These are phyloP conservation scores for Drosophila subobscura DNA, from an alignment of 1,140 invertebrate species.

Conservation along the genomic window DNA sequence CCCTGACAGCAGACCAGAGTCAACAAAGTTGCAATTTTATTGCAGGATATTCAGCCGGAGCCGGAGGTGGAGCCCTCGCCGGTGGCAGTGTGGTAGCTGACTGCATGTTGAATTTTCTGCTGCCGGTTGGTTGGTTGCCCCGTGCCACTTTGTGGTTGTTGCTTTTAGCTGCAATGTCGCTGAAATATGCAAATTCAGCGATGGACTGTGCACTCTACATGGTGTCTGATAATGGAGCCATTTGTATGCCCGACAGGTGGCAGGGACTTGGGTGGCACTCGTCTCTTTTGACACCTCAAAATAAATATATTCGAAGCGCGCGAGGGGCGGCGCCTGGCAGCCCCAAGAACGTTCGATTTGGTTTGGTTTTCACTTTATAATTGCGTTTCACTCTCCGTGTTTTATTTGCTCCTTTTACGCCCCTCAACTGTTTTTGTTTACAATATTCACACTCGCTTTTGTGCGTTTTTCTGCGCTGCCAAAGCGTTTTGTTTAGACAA, in stretches of 20 bases:
- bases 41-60: background rate
- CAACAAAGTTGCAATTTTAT: constrained; percentile 62
- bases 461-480: constrained; percentile 40
- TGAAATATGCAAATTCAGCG: constrained; percentile 23
- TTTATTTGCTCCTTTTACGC: constrained; percentile 9
- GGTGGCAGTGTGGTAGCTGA: constrained; percentile 2
- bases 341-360: constrained; percentile 54
- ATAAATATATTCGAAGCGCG: constrained; percentile 6
- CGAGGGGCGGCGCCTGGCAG: constrained; percentile 42
- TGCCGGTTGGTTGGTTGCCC: background rate
- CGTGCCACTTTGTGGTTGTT: too few relatives aligned
- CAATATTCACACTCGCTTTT: constrained; percentile 6
- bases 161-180: background rate
- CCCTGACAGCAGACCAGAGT: constrained; percentile 35
- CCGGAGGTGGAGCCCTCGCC: too few relatives aligned
- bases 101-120: constrained; percentile 9
- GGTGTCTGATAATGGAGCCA: constrained; percentile 1
- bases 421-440: constrained; percentile 33
- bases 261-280: constrained; percentile 30
- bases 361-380: constrained; percentile 35
- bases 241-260: constrained; percentile 44
- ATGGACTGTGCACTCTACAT: too few relatives aligned
- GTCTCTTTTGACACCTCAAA: constrained; percentile 46
- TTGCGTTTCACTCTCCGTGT: constrained; percentile 19
- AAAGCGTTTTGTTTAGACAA: constrained; percentile 49